Conservation (phyloP, 2,888 invertebrate species). For the Cryptus viduatorius region DNA sequence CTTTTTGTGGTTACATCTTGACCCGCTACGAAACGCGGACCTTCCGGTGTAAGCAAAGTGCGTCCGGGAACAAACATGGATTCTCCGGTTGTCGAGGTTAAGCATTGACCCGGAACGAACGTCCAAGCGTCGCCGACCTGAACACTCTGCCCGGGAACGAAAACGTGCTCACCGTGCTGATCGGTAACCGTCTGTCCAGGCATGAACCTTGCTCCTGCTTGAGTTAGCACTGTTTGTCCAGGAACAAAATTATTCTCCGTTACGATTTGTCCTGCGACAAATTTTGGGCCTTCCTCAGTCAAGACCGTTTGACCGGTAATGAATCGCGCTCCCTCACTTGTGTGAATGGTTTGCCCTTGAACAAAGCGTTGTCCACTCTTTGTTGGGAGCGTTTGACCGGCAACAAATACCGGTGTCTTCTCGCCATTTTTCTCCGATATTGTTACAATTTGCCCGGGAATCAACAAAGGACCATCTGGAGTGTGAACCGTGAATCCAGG, state of each 20-base stretch:
- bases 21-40: slow-evolving; percentile 89
- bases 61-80: slow-evolving; percentile 88
- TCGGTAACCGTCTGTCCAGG: slow-evolving; percentile 88
- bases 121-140: slow-evolving; percentile 87
- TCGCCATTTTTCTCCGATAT: slow-evolving; percentile 86
- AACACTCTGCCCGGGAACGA: slow-evolving; percentile 89
- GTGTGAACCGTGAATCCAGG: slow-evolving; percentile 91
- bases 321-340: slow-evolving; percentile 87
- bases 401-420: slow-evolving; percentile 88
- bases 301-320: slow-evolving; percentile 88
- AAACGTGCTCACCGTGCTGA: slow-evolving; percentile 87
- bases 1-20: slow-evolving; percentile 86
- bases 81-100: slow-evolving; percentile 86
- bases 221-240: slow-evolving; percentile 82
- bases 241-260: slow-evolving; percentile 83
- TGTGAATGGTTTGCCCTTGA: slow-evolving; percentile 88
- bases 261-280: slow-evolving; percentile 87
- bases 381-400: slow-evolving; percentile 89
- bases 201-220: slow-evolving; percentile 86
- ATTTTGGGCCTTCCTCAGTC: slow-evolving; percentile 88
- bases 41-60: slow-evolving; percentile 88
- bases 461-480: slow-evolving; percentile 89
- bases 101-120: slow-evolving; percentile 89
- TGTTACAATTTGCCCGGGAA: slow-evolving; percentile 90
- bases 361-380: slow-evolving; percentile 86